phyloP scores from a whole-genome alignment of 2,113 vertebrate genomes.

The Salvelinus alpinus region DNA sequence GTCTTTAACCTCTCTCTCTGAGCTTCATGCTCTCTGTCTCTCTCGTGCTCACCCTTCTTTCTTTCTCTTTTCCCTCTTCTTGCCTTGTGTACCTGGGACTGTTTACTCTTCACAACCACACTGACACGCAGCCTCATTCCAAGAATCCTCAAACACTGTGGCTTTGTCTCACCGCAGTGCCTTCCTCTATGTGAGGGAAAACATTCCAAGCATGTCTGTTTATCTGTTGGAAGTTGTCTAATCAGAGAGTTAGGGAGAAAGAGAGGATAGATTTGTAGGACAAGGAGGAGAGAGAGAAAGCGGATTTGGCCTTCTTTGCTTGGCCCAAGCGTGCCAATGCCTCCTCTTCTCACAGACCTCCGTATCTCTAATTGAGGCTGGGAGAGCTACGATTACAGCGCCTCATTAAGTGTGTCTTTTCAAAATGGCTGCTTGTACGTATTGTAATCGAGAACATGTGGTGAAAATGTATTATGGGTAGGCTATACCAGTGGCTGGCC shows the following conservation, averaged over 20 bases:
- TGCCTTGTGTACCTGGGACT: conserved; percentile 49
- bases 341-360: conserved; percentile 16
- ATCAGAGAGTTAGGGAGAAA: conserved; percentile 6
- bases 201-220: conserved; percentile 54
- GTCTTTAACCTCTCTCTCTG: not conserved
- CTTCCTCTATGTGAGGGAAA: conserved; percentile 48
- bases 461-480: conserved; percentile 19
- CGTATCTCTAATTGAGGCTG: conserved; percentile 49
- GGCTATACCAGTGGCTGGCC: not conserved
- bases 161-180: conserved; percentile 49
- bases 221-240: conserved; percentile 43
- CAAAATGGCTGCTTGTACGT: no score
- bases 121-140: conserved; percentile 41
- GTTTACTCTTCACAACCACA: conserved; percentile 56
- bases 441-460: no score
- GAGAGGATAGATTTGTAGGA: not conserved
- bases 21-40: not conserved
- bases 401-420: conserved; percentile 52
- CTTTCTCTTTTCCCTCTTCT: conserved; percentile 12
- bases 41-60: not conserved
- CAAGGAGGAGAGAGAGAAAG: not conserved
- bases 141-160: conserved; percentile 49
- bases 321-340: not conserved
- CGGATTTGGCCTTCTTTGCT: not conserved
- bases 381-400: conserved; percentile 35